Conservation (phyloP, 2,888 invertebrate genomes). For the Marronus borbonicus region DNA sequence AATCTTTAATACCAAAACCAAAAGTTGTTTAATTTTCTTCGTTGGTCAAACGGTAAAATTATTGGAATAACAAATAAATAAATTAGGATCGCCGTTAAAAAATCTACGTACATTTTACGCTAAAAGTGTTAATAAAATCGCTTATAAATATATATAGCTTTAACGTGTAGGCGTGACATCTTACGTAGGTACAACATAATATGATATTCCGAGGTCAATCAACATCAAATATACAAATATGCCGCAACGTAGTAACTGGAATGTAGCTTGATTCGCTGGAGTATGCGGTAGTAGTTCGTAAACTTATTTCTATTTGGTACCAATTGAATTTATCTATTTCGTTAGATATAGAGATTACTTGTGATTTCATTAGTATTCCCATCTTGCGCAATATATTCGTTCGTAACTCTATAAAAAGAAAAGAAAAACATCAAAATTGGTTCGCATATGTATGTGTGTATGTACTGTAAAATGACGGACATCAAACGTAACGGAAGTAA, state of each 20-base stretch:
- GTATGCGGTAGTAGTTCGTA: neutral
- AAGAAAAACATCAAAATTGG: conserved; percentile 47
- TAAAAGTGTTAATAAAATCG: neutral
- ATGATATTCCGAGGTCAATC: too few relatives aligned
- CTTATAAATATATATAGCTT: neutral
- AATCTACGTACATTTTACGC: neutral
- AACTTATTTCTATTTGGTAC: conserved; percentile 20
- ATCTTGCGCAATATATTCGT: conserved; percentile 59
- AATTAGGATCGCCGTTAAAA: conserved; percentile 8
- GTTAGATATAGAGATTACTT: conserved; percentile 47
- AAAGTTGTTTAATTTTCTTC: neutral
- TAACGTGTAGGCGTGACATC: neutral
- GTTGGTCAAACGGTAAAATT: neutral
- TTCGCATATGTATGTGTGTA: neutral
- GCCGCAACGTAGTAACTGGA: conserved; percentile 2
- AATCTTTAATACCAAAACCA: neutral
- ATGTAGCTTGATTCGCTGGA: conserved; percentile 6
- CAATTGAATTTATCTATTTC: conserved; percentile 14
- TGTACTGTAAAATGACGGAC: neutral
- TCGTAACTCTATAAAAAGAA: conserved; percentile 60
- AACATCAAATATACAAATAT: neutral
- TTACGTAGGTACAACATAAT: neutral
- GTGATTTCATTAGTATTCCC: conserved; percentile 56
- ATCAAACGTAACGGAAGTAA: neutral
- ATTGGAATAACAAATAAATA: conserved; percentile 8